A percentile compares a stretch with the other conserved stretches of the same genome.
Evolutionary conservation across 2,797 vertebrate species (phyloP).

Genomic region (Sphaeramia orbicularis): DNA sequence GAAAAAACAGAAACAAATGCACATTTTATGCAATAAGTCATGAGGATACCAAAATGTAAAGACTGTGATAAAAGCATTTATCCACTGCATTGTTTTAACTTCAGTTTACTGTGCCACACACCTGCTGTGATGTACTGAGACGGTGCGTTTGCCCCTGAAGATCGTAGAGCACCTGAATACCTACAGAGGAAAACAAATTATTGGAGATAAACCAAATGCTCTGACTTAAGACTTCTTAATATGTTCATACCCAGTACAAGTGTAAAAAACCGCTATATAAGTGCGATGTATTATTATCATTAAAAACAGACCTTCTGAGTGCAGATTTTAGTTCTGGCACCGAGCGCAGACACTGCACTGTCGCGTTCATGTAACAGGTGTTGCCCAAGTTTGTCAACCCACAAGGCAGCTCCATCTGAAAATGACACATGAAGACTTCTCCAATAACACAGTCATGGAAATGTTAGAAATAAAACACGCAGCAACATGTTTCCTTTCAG

Average conservation of each 20-base stretch:
- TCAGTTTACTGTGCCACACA: conserved; percentile 57
- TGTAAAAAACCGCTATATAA: conserved; percentile 4
- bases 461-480: too few relatives aligned
- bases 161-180: conserved; percentile 96
- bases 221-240: neutral
- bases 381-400: conserved; percentile 98
- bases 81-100: neutral
- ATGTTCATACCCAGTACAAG: neutral
- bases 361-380: conserved; percentile 99
- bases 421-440: neutral
- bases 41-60: neutral
- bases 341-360: conserved; percentile 98
- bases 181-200: conserved; percentile 74
- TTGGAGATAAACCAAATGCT: conserved; percentile 5
- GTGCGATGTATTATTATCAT: too few relatives aligned
- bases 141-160: conserved; percentile 95
- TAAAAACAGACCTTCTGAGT: conserved; percentile 96
- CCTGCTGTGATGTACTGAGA: conserved; percentile 99
- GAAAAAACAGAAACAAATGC: conserved; percentile 27
- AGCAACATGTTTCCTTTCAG: too few relatives aligned
- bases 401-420: conserved; percentile 97
- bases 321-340: conserved; percentile 97
- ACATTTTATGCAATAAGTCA: neutral
- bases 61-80: neutral
- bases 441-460: too few relatives aligned